Base-by-base conservation (phyloP, 1,140 invertebrate genomes). In the Drosophila eugracilis region DNA sequence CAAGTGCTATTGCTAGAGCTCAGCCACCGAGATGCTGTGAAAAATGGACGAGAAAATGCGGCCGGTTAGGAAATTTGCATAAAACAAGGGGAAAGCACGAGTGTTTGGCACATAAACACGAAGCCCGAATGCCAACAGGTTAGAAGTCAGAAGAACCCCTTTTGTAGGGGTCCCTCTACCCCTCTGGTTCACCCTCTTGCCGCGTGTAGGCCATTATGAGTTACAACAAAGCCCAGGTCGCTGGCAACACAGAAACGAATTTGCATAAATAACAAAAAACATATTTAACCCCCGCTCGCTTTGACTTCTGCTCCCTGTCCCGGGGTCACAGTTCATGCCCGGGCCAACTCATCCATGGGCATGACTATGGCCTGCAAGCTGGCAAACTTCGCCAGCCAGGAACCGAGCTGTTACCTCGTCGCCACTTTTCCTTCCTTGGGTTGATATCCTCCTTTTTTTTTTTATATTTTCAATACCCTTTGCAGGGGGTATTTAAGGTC, bases 181-280 rank as follows among this genome's bases (percentile, higher is more conserved):
- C 49, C 17, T 0, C 10, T 6, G 12, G 3, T 30, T 30, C 12
- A 10, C 28, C 28, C 12, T 30, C 12, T 30, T 12, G 3, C 55
- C 53, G 48, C 74, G 75, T 75, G 70, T 66, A 59, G 37, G 42
- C 78, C 74, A 86, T 85, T 86, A 86, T 88, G 77, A 88, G 58
- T 77, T 86, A 86, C 70, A 86, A 88, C 77, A 86, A 85, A 81
- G 63, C 80, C 72, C 76, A 85, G 73, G 75, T 72, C 57, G 79
- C 59, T 62, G 72, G 71, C 72, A 75, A 75, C 72, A 88, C 66
- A 88, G 67, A 86, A 86, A 88, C 77, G 77, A 86, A 86, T 86
- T 86, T 86, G 78, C 81, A 86, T 86, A 86, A 86, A 86, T 86
- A 86, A 86, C 77, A 86, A 86, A 69, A 86, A 86, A 86, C 81